Base-by-base conservation (phyloP, 2,113 vertebrate species). In the Crocuta crocuta region DNA sequence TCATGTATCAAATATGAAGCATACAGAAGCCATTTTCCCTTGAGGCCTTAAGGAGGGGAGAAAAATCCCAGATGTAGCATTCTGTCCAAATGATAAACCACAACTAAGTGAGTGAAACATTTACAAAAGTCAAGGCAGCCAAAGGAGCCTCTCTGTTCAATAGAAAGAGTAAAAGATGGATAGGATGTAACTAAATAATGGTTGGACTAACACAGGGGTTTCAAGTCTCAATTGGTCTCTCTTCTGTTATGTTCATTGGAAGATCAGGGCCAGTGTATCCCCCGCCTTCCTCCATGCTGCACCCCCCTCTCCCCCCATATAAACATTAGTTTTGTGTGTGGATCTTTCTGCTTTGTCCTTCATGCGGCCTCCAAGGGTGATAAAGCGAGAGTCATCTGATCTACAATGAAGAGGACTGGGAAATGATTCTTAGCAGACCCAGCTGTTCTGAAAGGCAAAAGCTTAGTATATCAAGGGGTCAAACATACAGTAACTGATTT, bases 341-440 rank as follows among this genome's bases (percentile, higher is more conserved):
- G 96, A 96, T 98, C 98, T 98, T 98, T 98, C 98, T 96, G 97
- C 99, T 99, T 99, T 99, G 99, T 99, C 99, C 99, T 99, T 99
- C 99, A 99, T 98, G 97, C 99, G 99, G 99, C 99, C 99, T 99
- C 99, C 98, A 99, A 98, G 98, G 99, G 99, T 98, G 99, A 99
- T 99, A 99, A 99, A 99, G 99, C 99, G 99, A 99, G 99, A 99
- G 99, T 99, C 99, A 99, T 99, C 98, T 90, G 99, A 99, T 99
- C 99, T 98, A 99, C 99, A 98, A 98, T 97, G 98, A 98, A 99
- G 99, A 99, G 98, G 99, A 99, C 99, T 99, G 99, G 99, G 99
- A 99, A 99, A 99, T 99, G 99, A 99, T 98, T 99, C 99, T 98
- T 99, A 97, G 98, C 98, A 96, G 92, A 98, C 98, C 98, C 99